These are phyloP conservation scores for Cepphus grylle DNA, from an alignment of 2,113 vertebrate species.

Conservation along the genomic window DNA sequence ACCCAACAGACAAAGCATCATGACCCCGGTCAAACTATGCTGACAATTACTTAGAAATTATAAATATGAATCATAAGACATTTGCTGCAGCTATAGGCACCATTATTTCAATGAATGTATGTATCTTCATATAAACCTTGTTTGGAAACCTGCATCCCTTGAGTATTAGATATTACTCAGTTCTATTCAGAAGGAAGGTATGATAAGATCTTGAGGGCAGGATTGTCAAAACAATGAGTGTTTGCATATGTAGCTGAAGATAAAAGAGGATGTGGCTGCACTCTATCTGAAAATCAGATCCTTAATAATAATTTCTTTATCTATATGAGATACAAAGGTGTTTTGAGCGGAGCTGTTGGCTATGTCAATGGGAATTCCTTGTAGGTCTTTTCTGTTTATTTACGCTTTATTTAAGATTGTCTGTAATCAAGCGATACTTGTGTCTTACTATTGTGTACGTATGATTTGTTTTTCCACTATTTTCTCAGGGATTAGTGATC, in stretches of 20 bases:
- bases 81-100: neutral
- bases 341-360: neutral
- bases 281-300: neutral
- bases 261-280: neutral
- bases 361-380: neutral
- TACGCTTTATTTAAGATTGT: neutral
- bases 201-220: neutral
- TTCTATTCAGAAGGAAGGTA: neutral
- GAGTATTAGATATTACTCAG: neutral
- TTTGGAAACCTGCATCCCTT: neutral
- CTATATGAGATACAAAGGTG: neutral
- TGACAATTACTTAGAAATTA: neutral
- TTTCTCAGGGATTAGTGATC: neutral
- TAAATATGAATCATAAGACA: neutral
- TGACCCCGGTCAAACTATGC: neutral
- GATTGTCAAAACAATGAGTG: neutral
- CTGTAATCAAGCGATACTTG: neutral
- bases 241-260: neutral
- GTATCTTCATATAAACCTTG: neutral
- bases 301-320: neutral
- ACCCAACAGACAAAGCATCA: neutral
- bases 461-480: neutral
- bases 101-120: neutral
- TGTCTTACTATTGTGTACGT: neutral
- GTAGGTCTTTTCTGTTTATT: neutral